Evolutionary conservation across 2,113 vertebrate species (phyloP), one percentile per base, ranked within the genome.

Genomic region (Cyanistes caeruleus): DNA sequence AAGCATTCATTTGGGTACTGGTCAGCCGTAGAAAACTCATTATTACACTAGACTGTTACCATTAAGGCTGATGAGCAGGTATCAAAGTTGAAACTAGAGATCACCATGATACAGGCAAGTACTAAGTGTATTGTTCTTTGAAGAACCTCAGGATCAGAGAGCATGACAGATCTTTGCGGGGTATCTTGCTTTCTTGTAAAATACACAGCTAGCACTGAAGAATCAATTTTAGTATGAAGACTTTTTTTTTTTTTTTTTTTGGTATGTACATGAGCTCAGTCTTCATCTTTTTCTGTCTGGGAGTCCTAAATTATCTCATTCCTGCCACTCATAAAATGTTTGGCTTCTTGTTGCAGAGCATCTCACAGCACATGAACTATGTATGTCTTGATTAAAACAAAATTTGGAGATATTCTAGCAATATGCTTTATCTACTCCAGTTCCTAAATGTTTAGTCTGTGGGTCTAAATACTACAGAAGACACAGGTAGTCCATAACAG

Each of bases 71-170:
- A 77, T 77, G 70, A 90, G 63, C 21, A 58, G 2, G 2, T 86
- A 48, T 49, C 44, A 65, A 33, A 74, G 49, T 35, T 65, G 33
- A 63, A 77, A 65, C 23, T 80, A 28, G 64, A 63, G 21, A 78
- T 74, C 1, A 0, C 13, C 44, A 21, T 22, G 22, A 46, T 30
- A 67, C 0, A 0, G 31, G 10, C 44, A 83, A 56, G 35, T 82
- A 44, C 19, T 48, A 55, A 73, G 21, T 0, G 0, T 55, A 27
- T 5, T 37, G 27, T 62, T 60, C 28, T 56, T 79, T 35, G 27
- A 19, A 76, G n/a, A 62, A 62, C 16, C 39, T 23, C 17, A 91
- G 49, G 15, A 59, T 73, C 43, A 53, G 48, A 53, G 15, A 3
- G 13, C 35, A 9, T 10, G 1, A 48, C 10, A 49, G 41, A 13